phyloP scores from a whole-genome alignment of 1,140 invertebrate species.

The Pinna nobilis region DNA sequence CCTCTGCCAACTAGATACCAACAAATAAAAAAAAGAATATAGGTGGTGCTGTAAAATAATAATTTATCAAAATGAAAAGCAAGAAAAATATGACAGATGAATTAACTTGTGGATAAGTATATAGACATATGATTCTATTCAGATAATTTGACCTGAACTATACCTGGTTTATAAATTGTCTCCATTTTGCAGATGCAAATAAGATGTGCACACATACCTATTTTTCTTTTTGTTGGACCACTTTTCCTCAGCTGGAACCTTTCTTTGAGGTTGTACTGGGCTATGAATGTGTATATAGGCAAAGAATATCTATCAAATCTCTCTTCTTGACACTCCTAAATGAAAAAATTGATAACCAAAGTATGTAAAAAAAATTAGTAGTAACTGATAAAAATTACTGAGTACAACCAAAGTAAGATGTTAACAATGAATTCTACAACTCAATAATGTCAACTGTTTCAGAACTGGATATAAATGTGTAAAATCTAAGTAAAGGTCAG shows the following conservation, averaged over 20 bases:
- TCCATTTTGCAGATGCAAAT: too few relatives aligned
- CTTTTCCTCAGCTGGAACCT: background rate
- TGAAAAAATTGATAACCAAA: background rate
- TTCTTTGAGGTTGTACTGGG: background rate
- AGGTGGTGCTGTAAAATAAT: background rate
- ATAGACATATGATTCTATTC: background rate
- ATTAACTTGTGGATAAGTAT: background rate
- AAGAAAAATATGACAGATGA: background rate
- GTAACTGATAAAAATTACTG: too few relatives aligned
- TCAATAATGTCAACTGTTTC: background rate
- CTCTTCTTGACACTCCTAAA: constrained; percentile 39
- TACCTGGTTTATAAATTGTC: background rate
- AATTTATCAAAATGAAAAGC: background rate
- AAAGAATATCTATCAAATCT: constrained; percentile 27
- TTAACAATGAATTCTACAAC: background rate
- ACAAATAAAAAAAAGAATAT: too few relatives aligned
- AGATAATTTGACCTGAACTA: background rate
- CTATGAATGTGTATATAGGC: constrained; percentile 23
- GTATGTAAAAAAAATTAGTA: background rate
- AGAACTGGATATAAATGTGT: background rate
- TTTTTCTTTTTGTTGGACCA: background rate
- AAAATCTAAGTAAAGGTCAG: background rate
- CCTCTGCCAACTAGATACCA: too few relatives aligned
- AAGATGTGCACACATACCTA: background rate
- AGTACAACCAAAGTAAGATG: too few relatives aligned